phyloP scores from a whole-genome alignment of 2,113 vertebrate genomes.

The Aix galericulata region DNA sequence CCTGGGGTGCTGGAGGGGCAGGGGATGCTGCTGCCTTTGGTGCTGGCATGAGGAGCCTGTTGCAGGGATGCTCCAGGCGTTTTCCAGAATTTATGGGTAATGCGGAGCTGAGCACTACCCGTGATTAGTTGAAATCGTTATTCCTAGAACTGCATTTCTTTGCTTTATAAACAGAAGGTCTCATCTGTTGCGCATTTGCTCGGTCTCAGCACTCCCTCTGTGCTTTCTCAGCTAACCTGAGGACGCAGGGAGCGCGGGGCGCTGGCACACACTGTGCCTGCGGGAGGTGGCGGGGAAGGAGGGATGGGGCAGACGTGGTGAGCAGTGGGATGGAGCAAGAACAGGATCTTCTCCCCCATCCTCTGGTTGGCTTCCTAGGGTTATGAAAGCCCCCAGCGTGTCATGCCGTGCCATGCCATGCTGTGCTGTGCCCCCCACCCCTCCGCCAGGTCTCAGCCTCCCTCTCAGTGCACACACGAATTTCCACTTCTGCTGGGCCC shows the following conservation, averaged over 20 bases:
- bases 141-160: background rate
- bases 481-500: conserved; percentile 5
- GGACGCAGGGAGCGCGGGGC: background rate
- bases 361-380: conserved; percentile 19
- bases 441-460: background rate
- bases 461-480: background rate
- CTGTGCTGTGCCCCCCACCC: background rate
- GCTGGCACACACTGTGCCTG: rapidly evolving
- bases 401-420: background rate
- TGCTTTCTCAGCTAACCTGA: background rate
- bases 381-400: background rate
- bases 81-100: background rate
- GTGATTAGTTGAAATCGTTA: rapidly evolving
- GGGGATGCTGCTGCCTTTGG: background rate
- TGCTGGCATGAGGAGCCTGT: background rate
- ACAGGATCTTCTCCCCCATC: conserved; percentile 11
- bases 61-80: background rate
- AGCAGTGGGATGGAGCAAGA: background rate
- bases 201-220: background rate
- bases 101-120: background rate
- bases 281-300: background rate
- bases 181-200: background rate
- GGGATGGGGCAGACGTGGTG: background rate
- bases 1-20: background rate
- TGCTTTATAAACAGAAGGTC: background rate